These are phyloP conservation scores for Macroramphosus scolopax DNA, from an alignment of 2,797 vertebrate genomes.

Conservation along the genomic window DNA sequence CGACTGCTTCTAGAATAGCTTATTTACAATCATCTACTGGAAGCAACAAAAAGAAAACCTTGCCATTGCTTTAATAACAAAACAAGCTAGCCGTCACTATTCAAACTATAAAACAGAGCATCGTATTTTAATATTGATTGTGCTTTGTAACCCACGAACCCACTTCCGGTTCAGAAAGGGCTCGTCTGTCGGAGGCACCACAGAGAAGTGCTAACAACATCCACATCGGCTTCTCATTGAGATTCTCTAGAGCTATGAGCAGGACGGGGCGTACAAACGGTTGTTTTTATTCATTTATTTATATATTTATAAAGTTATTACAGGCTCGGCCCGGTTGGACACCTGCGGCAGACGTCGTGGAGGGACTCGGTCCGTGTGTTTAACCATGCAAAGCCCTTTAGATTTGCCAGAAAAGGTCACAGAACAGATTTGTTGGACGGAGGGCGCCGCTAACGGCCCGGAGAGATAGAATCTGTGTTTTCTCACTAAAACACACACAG, in stretches of 20 bases:
- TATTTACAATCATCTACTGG: slow-evolving; percentile 83
- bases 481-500: slow-evolving; percentile 49
- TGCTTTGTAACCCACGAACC: slow-evolving; percentile 85
- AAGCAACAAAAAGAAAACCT: slow-evolving; percentile 62
- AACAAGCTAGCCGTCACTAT: slow-evolving; percentile 76
- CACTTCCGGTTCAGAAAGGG: slow-evolving; percentile 72
- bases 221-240: slow-evolving; percentile 65
- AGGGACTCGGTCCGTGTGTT: slow-evolving; percentile 61
- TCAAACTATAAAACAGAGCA: slow-evolving; percentile 56
- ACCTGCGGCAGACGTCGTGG: slow-evolving; percentile 62
- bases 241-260: slow-evolving; percentile 78
- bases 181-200: slow-evolving; percentile 72
- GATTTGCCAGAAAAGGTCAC: slow-evolving; percentile 72
- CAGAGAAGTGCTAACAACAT: slow-evolving; percentile 72
- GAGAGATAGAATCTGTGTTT: slow-evolving; percentile 55
- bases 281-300: slow-evolving; percentile 70
- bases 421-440: slow-evolving; percentile 56
- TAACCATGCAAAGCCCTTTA: slow-evolving; percentile 79
- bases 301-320: slow-evolving; percentile 83
- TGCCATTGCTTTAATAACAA: slow-evolving; percentile 69
- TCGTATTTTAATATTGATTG: slow-evolving; percentile 71
- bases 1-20: slow-evolving; percentile 77
- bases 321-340: slow-evolving; percentile 69
- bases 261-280: slow-evolving; percentile 78
- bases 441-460: slow-evolving; percentile 37